Evolutionary conservation across 2,113 vertebrate species (phyloP), one percentile per base, ranked within the genome.

Genomic region (Platichthys flesus): DNA sequence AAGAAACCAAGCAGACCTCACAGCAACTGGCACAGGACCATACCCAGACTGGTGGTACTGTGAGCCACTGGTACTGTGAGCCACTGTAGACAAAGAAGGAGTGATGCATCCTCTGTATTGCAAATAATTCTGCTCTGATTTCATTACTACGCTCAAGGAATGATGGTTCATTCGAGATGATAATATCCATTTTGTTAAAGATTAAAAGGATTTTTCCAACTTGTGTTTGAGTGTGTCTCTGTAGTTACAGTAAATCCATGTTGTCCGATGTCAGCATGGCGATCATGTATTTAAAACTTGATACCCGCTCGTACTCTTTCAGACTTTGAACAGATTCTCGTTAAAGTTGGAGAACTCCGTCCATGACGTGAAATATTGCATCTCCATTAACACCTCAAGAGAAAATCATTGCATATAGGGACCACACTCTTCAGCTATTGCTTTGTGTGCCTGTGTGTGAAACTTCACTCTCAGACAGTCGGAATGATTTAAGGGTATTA

Each of bases 1-100:
- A 71, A 72, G 40, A 67, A 78, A 82, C 55, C 82, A 82, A 81
- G 68, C 87, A 85, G 74, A 80, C 45, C 81, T 72, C 81, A 85
- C 75, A 78, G 75, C 54, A 66, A 47, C 81, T 45, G 68, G 49
- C 71, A 78, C 70, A 67, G 55, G 60, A 52, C 9, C 9, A 77
- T 73, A 77, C 78, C 78, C 66, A 87, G 74, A 81, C 73, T 66
- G 65, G 55, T 37, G 35, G 35, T 8, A 37, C 35, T 37, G 35
- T 37, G 35, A 37, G 35, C 4, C 35, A 37, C 35, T 37, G 35
- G 35, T 8, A 37, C 35, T 37, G 35, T 37, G 35, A 37, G 35
- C 4, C 35, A 9, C 35, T 37, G 35, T 37, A 9, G 35, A 42
- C 12, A 13, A 13, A 13, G 40, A 42, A 42, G 40, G 2, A 42